Conservation (phyloP, 1,140 invertebrate genomes). For the Leptopilina clavipes region DNA sequence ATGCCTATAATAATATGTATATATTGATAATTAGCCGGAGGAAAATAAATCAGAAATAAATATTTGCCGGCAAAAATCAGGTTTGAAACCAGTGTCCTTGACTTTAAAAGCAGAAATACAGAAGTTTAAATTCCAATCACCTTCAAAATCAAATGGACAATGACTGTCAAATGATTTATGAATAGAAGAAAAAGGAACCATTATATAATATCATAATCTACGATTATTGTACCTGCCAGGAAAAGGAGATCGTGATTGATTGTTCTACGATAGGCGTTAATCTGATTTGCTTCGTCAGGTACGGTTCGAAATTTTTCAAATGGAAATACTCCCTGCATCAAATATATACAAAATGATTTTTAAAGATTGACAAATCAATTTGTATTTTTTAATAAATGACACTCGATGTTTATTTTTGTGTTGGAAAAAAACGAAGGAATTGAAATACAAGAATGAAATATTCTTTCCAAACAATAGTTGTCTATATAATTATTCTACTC, state of each 20-base stretch:
- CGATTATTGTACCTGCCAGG: constrained; percentile 43
- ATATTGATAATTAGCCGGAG: no score
- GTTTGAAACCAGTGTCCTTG: background rate
- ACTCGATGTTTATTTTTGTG: background rate
- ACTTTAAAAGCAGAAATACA: background rate
- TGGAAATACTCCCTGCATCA: no score
- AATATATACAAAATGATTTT: no score
- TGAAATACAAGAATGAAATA: no score
- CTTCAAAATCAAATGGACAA: background rate
- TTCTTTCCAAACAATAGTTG: no score
- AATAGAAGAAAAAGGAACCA: constrained; percentile 36
- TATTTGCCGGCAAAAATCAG: no score
- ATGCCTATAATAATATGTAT: no score
- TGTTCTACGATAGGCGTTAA: constrained; percentile 44
- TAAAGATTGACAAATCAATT: background rate
- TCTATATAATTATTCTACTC: no score
- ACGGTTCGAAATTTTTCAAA: background rate
- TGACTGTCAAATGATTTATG: constrained; percentile 12
- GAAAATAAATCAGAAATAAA: no score
- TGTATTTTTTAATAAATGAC: background rate
- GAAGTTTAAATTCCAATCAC: background rate
- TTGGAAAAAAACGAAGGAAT: no score
- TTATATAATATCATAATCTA: constrained; percentile 54
- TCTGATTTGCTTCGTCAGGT: constrained; percentile 47
- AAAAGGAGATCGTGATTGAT: constrained; percentile 48